Evolutionary conservation across 2,797 vertebrate species (phyloP), one percentile per base, ranked within the genome.

Genomic region (Lophura swinhoii): DNA sequence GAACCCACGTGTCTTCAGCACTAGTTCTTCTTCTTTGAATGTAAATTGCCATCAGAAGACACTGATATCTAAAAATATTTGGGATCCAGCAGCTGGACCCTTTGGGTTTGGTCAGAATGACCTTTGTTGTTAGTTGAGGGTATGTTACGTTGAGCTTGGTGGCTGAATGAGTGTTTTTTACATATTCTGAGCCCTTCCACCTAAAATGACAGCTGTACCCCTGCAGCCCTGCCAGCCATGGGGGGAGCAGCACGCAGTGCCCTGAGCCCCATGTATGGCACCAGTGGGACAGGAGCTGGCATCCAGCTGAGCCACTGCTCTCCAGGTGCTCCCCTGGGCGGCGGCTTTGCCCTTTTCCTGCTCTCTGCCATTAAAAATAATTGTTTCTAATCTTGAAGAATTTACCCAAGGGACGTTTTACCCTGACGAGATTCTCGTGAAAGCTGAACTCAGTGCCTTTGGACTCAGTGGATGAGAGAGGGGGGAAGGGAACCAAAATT

Each of bases 51-150:
- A 29, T 58, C 3, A 1, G 55, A 14, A 14, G 68, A 16, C 5
- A 7, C 28, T 63, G 68, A 21, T 48, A 35, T 53, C 3, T 9
- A 14, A 22, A 9, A 12, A 24, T 28, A 4, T 53, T 49, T 12
- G 1, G 53, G 4, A 12, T 74, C 68, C 72, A 72, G 26, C 44
- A 22, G n/a, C 23, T 64, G 39, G 60, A 83, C 5, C 15, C 43
- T 46, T 71, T 7, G 16, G 26, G 51, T 29, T 39, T 31, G 43
- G 28, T 51, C 51, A 10, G 33, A 22, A 9, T 9, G 23, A 17
- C 21, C 37, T 71, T 12, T 7, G 2, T 8, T 35, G 28, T 4
- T 23, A 58, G 26, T 8, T 51, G 70, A 56, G 9, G 4, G 0
- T 2, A 1, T 5, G 10, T 35, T 88, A 37, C 21, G 60, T 41